phyloP scores from a whole-genome alignment of 2,113 vertebrate species.

The Theristicus caerulescens region DNA sequence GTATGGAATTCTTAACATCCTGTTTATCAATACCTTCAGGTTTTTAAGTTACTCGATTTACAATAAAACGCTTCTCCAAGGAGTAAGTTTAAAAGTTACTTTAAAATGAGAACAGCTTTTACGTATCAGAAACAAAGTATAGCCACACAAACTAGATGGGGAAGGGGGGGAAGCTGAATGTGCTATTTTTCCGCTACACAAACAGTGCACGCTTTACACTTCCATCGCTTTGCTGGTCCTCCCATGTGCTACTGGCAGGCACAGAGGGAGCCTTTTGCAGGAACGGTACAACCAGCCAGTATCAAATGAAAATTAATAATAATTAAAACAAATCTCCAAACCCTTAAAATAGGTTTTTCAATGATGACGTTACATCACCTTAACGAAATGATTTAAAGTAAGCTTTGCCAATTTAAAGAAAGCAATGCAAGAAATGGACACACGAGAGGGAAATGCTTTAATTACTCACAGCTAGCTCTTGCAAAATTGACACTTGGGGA shows the following conservation, averaged over 20 bases:
- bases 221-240: neutral
- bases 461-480: neutral
- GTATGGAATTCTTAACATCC: neutral
- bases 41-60: neutral
- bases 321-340: neutral
- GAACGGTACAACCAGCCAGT: neutral
- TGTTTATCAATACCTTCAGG: slow-evolving; percentile 22
- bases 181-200: neutral
- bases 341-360: neutral
- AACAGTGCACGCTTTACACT: neutral
- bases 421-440: neutral
- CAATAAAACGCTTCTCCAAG: neutral
- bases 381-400: neutral
- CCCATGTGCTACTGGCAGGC: neutral
- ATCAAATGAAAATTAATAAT: neutral
- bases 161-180: neutral
- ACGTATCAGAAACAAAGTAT: neutral
- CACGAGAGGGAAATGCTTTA: neutral
- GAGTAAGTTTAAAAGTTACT: neutral
- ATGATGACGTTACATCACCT: neutral
- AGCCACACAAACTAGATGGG: neutral
- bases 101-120: neutral
- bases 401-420: neutral
- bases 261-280: neutral
- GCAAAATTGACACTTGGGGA: neutral